Evolutionary conservation across 2,797 vertebrate species (phyloP), one percentile per base, ranked within the genome.

Genomic region (Lepilemur ruficaudatus): DNA sequence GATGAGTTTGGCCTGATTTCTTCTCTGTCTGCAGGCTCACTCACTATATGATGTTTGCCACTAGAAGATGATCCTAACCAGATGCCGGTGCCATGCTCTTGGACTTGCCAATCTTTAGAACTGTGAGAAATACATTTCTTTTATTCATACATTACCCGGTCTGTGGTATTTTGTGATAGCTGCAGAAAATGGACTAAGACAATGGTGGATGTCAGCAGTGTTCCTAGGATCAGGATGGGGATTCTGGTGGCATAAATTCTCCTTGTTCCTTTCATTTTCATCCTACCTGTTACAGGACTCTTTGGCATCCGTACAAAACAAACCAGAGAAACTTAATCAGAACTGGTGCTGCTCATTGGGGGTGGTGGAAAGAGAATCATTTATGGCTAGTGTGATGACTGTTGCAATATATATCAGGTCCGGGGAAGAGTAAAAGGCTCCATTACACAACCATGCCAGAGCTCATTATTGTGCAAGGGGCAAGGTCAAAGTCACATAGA

Each of bases 401-500:
- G 46, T 57, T 67, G 52, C 38, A 17, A 52, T 46, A 20, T 5
- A 4, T 1, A 38, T 38, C 14, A 63, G 35, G 14, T 32, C 59
- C 59, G 73, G 80, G 65, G 69, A 78, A 63, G 38, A 94, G 67
- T 30, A 15, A 78, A 65, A 86, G 17, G 2, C 32, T 46, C 52
- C 5, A 22, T 89, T 28, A 23, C 12, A 30, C 41, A 48, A 7
- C 38, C 59, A 67, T 52, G 41, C 87, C 70, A 38, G 46, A 65
- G 75, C 67, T 89, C 18, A 43, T 80, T 86, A 84, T 92, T 78
- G 89, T 90, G 38, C 69, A 92, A 90, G 59, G 61, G 18, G n/a
- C 50, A 88, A 81, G 67, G 76, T 95, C 76, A 84, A 91, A 93
- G 59, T 89, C 79, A 94, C 28, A 18, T 38, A 65, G n/a, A 89